Evolutionary conservation across 2,797 vertebrate species (phyloP), one percentile per base, ranked within the genome.

Genomic region (Sebastes oblongus): DNA sequence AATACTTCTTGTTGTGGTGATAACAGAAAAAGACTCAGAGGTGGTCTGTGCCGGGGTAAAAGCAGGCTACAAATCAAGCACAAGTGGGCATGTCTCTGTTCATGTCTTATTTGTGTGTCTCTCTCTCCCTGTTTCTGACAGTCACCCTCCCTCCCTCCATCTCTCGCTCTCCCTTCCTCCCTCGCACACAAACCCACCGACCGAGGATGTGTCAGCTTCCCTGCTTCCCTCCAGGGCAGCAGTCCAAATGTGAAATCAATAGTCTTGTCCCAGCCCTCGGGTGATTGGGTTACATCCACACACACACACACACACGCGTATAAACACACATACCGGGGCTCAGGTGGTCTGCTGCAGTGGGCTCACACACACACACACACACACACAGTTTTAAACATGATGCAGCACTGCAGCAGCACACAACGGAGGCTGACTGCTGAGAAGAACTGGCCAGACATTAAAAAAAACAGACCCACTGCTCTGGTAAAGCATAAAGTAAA

Each of bases 231-330:
- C 27, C 78, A 59, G 86, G 86, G 87, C 85, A 77, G 54, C 5
- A 1, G 84, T 64, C 88, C 89, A 89, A 89, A 90, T 80, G 88
- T 85, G 85, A 89, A 93, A 93, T 94, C 90, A 75, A 93, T 92
- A 91, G 88, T 85, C 84, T 90, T 86, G 91, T 92, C 81, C 83
- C 58, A 78, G 84, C 78, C 82, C 76, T 81, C 24, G 20, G 74
- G 85, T 87, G 88, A 75, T 91, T 67, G 25, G 84, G 85, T 91
- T 90, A 82, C 85, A 72, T n/a, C 54, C 72, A 84, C 75, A 75
- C 39, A 75, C 61, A 69, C 34, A 30, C 29, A 9, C 30, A 78
- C 60, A 69, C 11, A 77, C 4, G 18, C 29, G 78, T 14, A 27
- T 14, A 58, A 20, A n/a, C 20, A n/a, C 20, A 52, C 20, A 52